Percentiles rank a stretch among this genome's conserved stretches.
These are phyloP conservation scores for Chloroclysta siterata DNA, from an alignment of 2,888 invertebrate genomes.

Conservation along the genomic window DNA sequence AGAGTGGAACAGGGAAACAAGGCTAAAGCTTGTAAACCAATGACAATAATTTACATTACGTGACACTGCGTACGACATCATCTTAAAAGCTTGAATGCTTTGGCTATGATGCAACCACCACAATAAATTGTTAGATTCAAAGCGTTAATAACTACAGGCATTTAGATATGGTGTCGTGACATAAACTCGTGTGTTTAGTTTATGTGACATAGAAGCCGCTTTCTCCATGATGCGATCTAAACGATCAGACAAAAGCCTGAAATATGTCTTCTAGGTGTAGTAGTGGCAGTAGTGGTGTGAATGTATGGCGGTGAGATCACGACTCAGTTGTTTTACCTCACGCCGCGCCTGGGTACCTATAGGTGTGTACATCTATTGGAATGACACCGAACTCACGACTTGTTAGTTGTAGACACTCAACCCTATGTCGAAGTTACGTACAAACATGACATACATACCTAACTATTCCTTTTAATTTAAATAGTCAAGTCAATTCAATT, in stretches of 20 bases:
- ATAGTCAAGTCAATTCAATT: too few relatives aligned
- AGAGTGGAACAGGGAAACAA: neutral
- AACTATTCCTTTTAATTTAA: too few relatives aligned
- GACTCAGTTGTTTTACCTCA: slow-evolving; percentile 14
- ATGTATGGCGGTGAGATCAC: slow-evolving; percentile 13
- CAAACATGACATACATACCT: too few relatives aligned
- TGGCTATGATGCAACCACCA: slow-evolving; percentile 16
- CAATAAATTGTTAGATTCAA: slow-evolving; percentile 20
- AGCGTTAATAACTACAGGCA: slow-evolving; percentile 10
- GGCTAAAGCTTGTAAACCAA: neutral
- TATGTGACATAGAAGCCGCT: slow-evolving; percentile 25
- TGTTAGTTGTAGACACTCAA: neutral
- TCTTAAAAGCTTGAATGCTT: slow-evolving; percentile 14
- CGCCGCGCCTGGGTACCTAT: neutral
- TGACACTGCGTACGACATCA: slow-evolving; percentile 12
- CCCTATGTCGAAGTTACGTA: neutral
- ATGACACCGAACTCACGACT: slow-evolving; percentile 16
- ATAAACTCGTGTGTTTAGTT: slow-evolving; percentile 21
- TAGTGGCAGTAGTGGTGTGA: slow-evolving; percentile 2
- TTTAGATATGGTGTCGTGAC: slow-evolving; percentile 25
- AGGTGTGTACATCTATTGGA: slow-evolving; percentile 1
- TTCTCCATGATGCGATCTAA: slow-evolving; percentile 29
- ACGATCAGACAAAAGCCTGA: slow-evolving; percentile 23
- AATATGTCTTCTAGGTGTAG: neutral
- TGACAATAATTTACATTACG: slow-evolving; percentile 17